Percentiles rank a stretch among this genome's conserved stretches.
Evolutionary conservation across 35 echinoderm and acorn worm genomes (phyloP).

Genomic region (Heliocidaris erythrogramma): DNA sequence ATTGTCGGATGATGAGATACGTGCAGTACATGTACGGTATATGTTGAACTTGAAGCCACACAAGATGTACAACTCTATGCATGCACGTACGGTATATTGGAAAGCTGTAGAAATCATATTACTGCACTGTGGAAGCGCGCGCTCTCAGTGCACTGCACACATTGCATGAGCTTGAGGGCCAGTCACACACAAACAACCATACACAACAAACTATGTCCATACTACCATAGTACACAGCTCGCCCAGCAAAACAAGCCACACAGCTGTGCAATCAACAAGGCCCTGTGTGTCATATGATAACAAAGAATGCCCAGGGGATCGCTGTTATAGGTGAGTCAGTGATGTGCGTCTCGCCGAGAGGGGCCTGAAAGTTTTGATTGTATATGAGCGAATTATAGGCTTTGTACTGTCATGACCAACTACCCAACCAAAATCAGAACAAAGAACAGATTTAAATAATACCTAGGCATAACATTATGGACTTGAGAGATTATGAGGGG

Average conservation of each 20-base stretch:
- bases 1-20: not conserved
- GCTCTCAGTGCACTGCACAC: not conserved
- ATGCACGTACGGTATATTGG: not conserved
- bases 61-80: not conserved
- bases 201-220: not conserved
- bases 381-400: not conserved
- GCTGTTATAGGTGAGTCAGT: not conserved
- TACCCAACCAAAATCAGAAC: not conserved
- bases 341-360: not conserved
- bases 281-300: constrained; percentile 16
- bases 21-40: not conserved
- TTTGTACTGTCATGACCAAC: not conserved
- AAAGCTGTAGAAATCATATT: no score
- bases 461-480: constrained; percentile 1
- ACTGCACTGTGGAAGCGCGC: not conserved
- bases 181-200: not conserved
- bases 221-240: not conserved
- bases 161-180: not conserved
- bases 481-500: not conserved
- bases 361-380: not conserved
- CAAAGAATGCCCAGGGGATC: not conserved
- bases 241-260: not conserved
- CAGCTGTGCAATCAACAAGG: constrained; percentile 9
- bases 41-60: not conserved
- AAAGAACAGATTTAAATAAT: not conserved